Percentiles rank a stretch among this genome's conserved stretches.
These are phyloP conservation scores for Geopemphigus sp. DNA, from an alignment of 1,140 invertebrate species.

Conservation along the genomic window DNA sequence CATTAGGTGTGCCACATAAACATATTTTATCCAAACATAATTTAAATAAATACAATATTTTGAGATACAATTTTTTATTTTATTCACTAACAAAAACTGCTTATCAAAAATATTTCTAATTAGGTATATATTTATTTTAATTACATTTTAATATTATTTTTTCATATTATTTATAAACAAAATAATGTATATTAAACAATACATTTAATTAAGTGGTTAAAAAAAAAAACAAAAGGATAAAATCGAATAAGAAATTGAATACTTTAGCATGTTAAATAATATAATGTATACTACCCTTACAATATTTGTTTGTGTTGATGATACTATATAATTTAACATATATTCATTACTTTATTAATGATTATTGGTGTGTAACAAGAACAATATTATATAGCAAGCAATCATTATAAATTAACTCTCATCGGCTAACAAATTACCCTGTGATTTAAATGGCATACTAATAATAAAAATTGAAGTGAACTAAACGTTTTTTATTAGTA, in stretches of 20 bases:
- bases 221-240: background rate
- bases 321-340: background rate
- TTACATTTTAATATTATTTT: background rate
- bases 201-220: background rate
- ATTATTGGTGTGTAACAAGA: background rate
- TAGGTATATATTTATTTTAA: background rate
- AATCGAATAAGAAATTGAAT: background rate
- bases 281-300: background rate
- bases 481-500: background rate
- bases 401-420: conserved; percentile 2
- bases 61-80: background rate
- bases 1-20: background rate
- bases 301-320: too few relatives aligned
- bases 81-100: background rate
- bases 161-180: background rate
- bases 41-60: background rate
- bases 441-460: conserved; percentile 2
- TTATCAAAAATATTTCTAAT: background rate
- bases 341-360: background rate
- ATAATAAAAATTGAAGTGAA: background rate
- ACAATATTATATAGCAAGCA: background rate
- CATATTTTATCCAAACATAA: background rate
- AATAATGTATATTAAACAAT: too few relatives aligned
- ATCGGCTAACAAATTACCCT: background rate
- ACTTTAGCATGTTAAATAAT: background rate